Evolutionary conservation across 2,113 vertebrate genomes (phyloP).

Genomic region (Cyanoramphus novaezelandiae): DNA sequence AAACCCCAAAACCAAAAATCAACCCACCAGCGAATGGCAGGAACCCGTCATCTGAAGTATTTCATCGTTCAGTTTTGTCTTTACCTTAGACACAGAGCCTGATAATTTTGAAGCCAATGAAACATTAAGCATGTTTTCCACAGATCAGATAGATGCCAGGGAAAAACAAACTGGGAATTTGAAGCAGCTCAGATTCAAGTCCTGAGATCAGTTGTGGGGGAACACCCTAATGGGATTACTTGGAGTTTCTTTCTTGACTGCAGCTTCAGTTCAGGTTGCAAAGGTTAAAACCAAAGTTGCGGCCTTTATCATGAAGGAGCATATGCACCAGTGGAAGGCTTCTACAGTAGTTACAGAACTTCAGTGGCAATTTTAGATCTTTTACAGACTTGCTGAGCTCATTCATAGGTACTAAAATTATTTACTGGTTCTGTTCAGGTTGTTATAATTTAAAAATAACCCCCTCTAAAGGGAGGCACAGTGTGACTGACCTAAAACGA

Average conservation of each 20-base stretch:
- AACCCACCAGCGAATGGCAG: background rate
- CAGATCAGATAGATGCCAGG: background rate
- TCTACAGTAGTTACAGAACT: background rate
- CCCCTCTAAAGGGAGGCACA: background rate
- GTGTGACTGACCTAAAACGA: background rate
- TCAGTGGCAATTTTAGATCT: background rate
- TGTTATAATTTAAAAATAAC: conserved; percentile 23
- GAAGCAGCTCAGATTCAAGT: background rate
- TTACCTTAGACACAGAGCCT: background rate
- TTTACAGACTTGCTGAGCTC: conserved; percentile 4
- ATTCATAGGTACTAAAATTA: background rate
- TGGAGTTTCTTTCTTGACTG: background rate
- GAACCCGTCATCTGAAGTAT: background rate
- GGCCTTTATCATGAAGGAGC: fast-evolving
- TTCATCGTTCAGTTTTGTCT: background rate
- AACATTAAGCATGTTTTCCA: background rate
- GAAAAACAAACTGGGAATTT: background rate
- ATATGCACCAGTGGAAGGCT: background rate
- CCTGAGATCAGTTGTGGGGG: background rate
- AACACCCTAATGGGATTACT: background rate
- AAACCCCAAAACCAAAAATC: background rate
- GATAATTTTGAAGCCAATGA: background rate
- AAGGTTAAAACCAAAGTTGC: background rate
- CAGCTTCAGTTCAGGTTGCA: background rate
- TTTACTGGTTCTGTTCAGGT: conserved; percentile 6